These are phyloP conservation scores for Orthosia cruda DNA, from an alignment of 2,888 invertebrate genomes.

Conservation along the genomic window DNA sequence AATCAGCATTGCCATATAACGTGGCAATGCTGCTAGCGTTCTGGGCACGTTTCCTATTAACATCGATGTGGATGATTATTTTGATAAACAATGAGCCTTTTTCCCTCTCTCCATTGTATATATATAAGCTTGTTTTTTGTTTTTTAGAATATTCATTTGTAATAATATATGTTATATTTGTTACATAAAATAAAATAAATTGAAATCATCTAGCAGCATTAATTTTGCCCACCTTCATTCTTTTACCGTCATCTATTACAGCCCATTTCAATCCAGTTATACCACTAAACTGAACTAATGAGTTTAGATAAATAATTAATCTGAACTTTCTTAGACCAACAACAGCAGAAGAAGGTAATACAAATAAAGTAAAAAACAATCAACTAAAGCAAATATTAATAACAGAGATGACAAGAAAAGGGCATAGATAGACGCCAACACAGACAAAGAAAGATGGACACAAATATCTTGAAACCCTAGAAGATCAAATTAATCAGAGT, in stretches of 20 bases:
- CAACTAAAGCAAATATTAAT: slow-evolving; percentile 8
- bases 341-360: background rate
- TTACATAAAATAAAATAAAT: too few species aligned
- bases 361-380: background rate
- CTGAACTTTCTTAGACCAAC: background rate
- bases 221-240: background rate
- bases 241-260: background rate
- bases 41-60: too few species aligned
- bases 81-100: too few species aligned
- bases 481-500: slow-evolving; percentile 17
- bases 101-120: too few species aligned
- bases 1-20: too few species aligned
- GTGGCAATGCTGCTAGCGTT: too few species aligned
- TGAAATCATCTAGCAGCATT: background rate
- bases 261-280: too few species aligned
- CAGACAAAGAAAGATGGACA: slow-evolving; percentile 8
- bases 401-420: background rate
- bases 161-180: too few species aligned
- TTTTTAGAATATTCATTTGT: too few species aligned
- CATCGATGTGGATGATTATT: too few species aligned
- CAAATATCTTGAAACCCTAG: slow-evolving; percentile 19
- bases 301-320: background rate
- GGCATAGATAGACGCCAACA: background rate
- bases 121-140: too few species aligned
- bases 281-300: too few species aligned